Percentiles rank a stretch among this genome's conserved stretches.
Conservation (phyloP, 2,888 invertebrate species). For the Psylliodes chrysocephalus region DNA sequence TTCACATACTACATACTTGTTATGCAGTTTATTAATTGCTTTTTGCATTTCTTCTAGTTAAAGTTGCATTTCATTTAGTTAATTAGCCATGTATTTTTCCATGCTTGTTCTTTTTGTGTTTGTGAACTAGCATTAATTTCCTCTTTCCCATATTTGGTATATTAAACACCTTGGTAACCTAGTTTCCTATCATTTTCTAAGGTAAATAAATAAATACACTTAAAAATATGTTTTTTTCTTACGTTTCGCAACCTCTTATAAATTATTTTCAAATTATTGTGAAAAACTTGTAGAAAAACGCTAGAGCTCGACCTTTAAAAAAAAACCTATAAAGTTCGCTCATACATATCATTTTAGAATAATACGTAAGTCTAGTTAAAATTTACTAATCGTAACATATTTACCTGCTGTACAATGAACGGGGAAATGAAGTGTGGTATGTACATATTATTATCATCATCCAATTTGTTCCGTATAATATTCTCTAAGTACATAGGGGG, state of each 20-base stretch:
- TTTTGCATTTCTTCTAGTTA: too few species aligned
- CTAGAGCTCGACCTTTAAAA: slow-evolving; percentile 39
- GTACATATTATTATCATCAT: slow-evolving; percentile 30
- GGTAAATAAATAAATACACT: too few species aligned
- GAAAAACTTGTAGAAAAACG: slow-evolving; percentile 26
- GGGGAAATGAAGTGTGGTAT: slow-evolving; percentile 36
- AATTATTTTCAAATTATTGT: slow-evolving; percentile 22
- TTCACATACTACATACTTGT: too few species aligned
- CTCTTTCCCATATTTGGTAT: too few species aligned
- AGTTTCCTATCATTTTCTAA: too few species aligned
- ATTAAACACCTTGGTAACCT: too few species aligned
- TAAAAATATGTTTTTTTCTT: background rate
- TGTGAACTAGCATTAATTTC: too few species aligned
- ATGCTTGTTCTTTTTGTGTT: too few species aligned
- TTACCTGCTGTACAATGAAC: slow-evolving; percentile 55
- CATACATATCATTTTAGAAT: slow-evolving; percentile 64
- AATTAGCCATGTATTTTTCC: too few species aligned
- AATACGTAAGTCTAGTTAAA: slow-evolving; percentile 47
- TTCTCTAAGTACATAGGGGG: slow-evolving; percentile 37
- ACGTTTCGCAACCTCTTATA: background rate
- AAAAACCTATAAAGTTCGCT: slow-evolving; percentile 59
- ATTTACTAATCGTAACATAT: slow-evolving; percentile 47
- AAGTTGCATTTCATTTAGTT: too few species aligned
- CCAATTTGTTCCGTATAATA: slow-evolving; percentile 20
- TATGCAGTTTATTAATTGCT: too few species aligned